phyloP scores from a whole-genome alignment of 2,888 invertebrate genomes.

The Coelopa pilipes region DNA sequence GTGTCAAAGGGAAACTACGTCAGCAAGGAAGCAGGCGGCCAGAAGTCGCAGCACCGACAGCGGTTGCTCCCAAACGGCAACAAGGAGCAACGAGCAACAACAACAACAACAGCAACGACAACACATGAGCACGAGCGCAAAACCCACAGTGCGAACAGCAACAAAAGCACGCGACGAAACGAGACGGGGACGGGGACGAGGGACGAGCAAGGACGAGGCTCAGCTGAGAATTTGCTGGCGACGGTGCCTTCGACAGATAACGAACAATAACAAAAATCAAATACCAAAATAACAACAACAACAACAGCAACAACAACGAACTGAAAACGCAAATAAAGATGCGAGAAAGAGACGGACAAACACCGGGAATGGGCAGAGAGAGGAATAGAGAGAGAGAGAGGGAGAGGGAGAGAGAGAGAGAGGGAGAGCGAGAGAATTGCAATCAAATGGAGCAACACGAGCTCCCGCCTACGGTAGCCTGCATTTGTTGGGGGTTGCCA shows the following conservation, averaged over 20 bases:
- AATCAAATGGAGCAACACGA: background rate
- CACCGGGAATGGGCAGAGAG: background rate
- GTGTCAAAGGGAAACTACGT: too few relatives aligned
- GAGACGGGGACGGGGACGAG: background rate
- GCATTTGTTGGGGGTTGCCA: background rate
- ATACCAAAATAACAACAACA: slow-evolving; percentile 10
- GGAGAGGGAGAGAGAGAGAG: background rate
- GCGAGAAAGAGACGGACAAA: background rate
- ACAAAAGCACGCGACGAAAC: background rate
- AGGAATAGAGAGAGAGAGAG: background rate
- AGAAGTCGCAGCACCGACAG: too few relatives aligned
- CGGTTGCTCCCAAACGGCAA: background rate
- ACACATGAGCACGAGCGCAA: too few relatives aligned
- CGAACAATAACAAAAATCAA: background rate
- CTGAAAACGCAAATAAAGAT: background rate
- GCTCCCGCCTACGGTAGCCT: background rate
- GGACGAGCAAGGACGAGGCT: slow-evolving; percentile 11
- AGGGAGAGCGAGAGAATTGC: background rate
- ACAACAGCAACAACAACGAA: background rate
- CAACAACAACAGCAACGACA: background rate
- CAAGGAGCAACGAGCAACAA: background rate
- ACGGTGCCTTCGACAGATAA: slow-evolving; percentile 17
- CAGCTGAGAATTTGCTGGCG: slow-evolving; percentile 10
- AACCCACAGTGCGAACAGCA: background rate
- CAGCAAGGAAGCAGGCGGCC: too few relatives aligned